Base-by-base conservation (phyloP, 1,140 invertebrate genomes). In the Teleogryllus occipitalis region DNA sequence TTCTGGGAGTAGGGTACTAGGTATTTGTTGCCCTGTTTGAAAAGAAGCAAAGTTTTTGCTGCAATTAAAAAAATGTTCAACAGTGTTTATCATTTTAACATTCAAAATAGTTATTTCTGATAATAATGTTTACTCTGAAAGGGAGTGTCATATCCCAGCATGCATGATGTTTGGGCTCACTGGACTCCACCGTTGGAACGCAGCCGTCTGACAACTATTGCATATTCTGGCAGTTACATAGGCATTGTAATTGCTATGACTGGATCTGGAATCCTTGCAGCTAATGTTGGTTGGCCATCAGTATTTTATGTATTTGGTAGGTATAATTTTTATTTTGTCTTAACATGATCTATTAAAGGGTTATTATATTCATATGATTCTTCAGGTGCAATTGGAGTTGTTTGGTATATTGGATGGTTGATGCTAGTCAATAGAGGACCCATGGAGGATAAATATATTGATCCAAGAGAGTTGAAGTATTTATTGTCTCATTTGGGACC, bases 141-240 rank as follows among this genome's bases (percentile, higher is more conserved):
- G 94, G 96, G 96, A 75, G 95, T 97, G 0, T 95, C 95, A 0
- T 97, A 95, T 86, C 95, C 96, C 8, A 93, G 94, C 81, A 96
- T 96, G 79, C 94, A 96, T 85, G 93, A 93, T 14, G 90, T 96
- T 46, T 96, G 95, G 94, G 89, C 93, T 0, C 90, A 92, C 79
- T 97, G 96, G 96, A 92, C 94, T 21, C 96, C 96, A 22, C 91
- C 93, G 0, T 83, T 91, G 27, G 96, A 97, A 85, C 89, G 95
- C 47, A 94, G 92, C 7, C 89, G 92, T 15, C 86, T 95, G 54
- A 92, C 93, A 0, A 93, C 91, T 0, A 89, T 95, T 49, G 92
- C 93, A 1, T 95, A 94, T 86, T 94, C 93, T 22, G 95, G 95
- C 10, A 93, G 91, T 82, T 95, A 94, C 85, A 90, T 93, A 7